Evolutionary conservation across 2,797 vertebrate species (phyloP), one percentile per base, ranked within the genome.

Genomic region (Epinephelus awoara): DNA sequence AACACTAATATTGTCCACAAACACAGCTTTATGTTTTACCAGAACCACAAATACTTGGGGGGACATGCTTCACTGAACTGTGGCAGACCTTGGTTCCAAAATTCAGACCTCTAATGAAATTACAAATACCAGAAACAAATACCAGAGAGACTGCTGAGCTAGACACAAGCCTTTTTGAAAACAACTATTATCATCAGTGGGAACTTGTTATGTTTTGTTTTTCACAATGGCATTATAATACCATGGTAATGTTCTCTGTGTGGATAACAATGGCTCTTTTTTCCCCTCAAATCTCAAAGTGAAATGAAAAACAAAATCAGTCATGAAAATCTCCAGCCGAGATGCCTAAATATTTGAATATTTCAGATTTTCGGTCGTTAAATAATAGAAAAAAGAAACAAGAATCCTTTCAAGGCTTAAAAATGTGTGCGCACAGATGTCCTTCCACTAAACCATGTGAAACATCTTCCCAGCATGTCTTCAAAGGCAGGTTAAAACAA

Each of bases 401-500:
- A 29, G 19, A 81, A 21, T 62, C 67, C 34, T 83, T 87, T 81
- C 72, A 68, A 83, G 77, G 40, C 82, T 72, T 79, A 68, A 46
- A 72, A 79, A 90, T 89, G 73, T 88, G 86, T 78, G 80, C 86
- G 72, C 79, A 81, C 77, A 88, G 75, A 90, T 88, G 89, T 84
- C 72, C 52, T 77, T 67, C 79, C 57, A 46, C 84, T 73, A 88
- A 89, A 88, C 85, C 88, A 76, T 85, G 86, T 84, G 77, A 89
- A 86, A 90, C 79, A 76, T 93, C 90, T 91, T 90, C 88, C 85
- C 90, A 89, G 89, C 87, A 51, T 66, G 80, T 85, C 91, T 91
- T 93, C 93, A 93, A 93, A 94, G 90, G 89, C 91, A 93, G 91
- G 91, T 94, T 92, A 93, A 94, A 94, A 90, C 91, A 93, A 94